Percentiles rank a stretch among this genome's conserved stretches.
These are phyloP conservation scores for Saccostrea cuccullata DNA, from an alignment of 1,140 invertebrate species.

Conservation along the genomic window DNA sequence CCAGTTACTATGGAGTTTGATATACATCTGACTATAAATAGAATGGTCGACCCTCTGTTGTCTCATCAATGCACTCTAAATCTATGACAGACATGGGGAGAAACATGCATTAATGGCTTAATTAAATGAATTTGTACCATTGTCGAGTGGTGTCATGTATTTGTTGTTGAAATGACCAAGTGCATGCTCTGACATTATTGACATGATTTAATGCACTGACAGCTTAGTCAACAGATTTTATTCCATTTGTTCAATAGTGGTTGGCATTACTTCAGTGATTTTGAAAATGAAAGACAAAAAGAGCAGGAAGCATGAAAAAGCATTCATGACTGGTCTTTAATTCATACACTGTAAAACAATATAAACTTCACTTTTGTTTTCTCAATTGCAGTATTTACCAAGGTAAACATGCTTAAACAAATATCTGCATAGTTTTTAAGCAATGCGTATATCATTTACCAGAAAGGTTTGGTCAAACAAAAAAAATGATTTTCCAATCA, in stretches of 20 bases:
- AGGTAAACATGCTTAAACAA: not conserved
- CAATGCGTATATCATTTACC: not conserved
- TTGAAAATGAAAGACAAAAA: not conserved
- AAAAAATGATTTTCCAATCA: not conserved
- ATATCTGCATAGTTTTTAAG: not conserved
- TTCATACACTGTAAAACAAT: not conserved
- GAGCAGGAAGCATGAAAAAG: not conserved
- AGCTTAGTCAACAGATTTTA: too few relatives aligned
- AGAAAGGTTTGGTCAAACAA: not conserved
- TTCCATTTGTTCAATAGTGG: too few relatives aligned
- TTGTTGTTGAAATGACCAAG: too few relatives aligned
- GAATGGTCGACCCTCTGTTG: not conserved
- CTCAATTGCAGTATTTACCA: not conserved
- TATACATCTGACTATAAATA: not conserved
- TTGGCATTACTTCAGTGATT: too few relatives aligned
- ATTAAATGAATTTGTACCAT: too few relatives aligned
- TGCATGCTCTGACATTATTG: too few relatives aligned
- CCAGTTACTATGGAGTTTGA: not conserved
- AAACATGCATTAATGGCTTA: not conserved
- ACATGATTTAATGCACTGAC: too few relatives aligned
- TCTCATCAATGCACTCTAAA: not conserved
- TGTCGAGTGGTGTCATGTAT: too few relatives aligned
- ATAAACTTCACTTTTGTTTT: not conserved
- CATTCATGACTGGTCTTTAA: not conserved
- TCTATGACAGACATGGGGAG: not conserved